A percentile compares a stretch with the other conserved stretches of the same genome.
phyloP scores from a whole-genome alignment of 2,888 invertebrate species.

The Pristionchus maxplancki region DNA sequence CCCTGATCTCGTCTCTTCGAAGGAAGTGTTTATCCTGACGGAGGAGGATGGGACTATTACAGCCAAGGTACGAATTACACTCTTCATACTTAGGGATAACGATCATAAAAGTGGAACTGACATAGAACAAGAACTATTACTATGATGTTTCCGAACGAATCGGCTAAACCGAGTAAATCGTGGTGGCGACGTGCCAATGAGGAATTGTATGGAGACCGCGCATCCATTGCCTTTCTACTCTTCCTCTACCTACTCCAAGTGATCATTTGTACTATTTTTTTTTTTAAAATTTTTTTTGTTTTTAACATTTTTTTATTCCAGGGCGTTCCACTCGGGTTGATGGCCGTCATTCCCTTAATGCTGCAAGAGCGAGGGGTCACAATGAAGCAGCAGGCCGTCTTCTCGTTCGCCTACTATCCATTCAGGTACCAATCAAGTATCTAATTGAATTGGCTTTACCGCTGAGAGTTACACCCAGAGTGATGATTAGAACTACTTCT shows the following conservation, averaged over 20 bases:
- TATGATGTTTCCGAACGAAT: constrained; percentile 57
- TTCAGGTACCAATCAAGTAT: too few species aligned
- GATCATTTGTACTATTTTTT: background rate
- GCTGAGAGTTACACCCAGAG: too few species aligned
- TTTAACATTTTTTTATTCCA: too few species aligned
- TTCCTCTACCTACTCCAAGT: constrained; percentile 89
- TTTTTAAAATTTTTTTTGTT: background rate
- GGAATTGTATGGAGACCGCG: constrained; percentile 73
- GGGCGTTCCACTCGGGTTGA: constrained; percentile 93
- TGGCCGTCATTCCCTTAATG: constrained; percentile 94
- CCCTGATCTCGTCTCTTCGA: too few species aligned
- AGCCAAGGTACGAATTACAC: too few species aligned
- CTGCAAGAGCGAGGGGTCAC: constrained; percentile 92
- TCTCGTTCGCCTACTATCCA: constrained; percentile 80
- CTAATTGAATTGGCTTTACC: too few species aligned
- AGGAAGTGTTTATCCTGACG: too few species aligned
- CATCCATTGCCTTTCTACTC: constrained; percentile 83
- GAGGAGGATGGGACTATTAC: too few species aligned
- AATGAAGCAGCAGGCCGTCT: constrained; percentile 90
- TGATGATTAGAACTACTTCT: too few species aligned
- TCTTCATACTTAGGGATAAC: too few species aligned
- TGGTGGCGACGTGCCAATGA: constrained; percentile 69
- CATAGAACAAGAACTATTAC: background rate
- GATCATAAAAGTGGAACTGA: too few species aligned
- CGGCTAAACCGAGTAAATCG: constrained; percentile 63